phyloP scores from a whole-genome alignment of 1,140 invertebrate genomes.

The Vanessa tameamea region DNA sequence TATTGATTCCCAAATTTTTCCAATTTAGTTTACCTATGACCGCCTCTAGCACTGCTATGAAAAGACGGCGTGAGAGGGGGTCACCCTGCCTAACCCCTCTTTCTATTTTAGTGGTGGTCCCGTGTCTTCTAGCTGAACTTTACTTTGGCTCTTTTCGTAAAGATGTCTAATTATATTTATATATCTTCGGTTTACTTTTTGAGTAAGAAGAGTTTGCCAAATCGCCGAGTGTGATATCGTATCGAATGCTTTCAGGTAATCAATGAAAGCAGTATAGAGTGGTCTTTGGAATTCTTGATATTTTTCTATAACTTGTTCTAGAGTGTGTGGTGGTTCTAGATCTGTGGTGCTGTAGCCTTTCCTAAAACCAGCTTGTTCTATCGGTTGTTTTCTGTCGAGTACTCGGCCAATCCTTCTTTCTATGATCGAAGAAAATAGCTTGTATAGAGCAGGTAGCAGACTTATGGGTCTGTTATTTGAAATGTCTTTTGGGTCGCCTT shows the following conservation, averaged over 20 bases:
- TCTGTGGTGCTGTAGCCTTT: background rate
- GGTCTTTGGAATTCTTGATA: conserved; percentile 9
- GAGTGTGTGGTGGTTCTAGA: background rate
- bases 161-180: background rate
- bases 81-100: background rate
- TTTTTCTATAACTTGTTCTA: background rate
- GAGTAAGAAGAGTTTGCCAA: background rate
- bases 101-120: background rate
- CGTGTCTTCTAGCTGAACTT: background rate
- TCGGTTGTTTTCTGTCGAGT: background rate
- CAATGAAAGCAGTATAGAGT: background rate
- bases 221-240: background rate
- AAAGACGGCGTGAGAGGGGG: no score
- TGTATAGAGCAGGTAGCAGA: background rate
- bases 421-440: background rate
- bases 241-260: conserved; percentile 1
- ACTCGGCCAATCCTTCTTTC: background rate
- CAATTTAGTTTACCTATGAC: no score
- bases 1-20: no score
- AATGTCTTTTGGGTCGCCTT: background rate
- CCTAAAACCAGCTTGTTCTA: background rate
- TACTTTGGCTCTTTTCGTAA: background rate
- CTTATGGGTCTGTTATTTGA: background rate
- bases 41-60: no score
- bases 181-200: background rate